Conservation (phyloP, 2,113 vertebrate species). For the Ellobius talpinus region DNA sequence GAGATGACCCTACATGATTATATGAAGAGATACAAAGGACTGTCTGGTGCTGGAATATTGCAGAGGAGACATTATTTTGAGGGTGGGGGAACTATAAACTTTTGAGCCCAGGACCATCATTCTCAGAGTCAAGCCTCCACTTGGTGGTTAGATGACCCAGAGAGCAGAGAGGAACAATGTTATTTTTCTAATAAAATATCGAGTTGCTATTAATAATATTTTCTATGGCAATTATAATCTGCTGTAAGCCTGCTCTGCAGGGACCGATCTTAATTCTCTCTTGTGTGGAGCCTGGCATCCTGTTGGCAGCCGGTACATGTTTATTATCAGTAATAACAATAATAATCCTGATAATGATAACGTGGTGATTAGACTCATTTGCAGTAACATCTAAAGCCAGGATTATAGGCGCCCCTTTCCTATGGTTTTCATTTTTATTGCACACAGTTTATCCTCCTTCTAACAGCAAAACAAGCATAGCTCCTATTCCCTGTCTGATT, state of each 20-base stretch:
- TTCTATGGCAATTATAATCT: constrained; percentile 67
- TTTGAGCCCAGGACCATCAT: background rate
- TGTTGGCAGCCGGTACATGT: constrained; percentile 61
- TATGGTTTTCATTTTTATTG: constrained; percentile 69
- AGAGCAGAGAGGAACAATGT: constrained; percentile 50
- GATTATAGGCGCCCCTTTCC: constrained; percentile 67
- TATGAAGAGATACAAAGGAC: background rate
- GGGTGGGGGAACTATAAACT: constrained; percentile 8
- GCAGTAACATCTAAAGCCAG: constrained; percentile 68
- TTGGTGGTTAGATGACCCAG: constrained; percentile 44
- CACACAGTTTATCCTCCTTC: constrained; percentile 77
- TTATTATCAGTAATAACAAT: constrained; percentile 73
- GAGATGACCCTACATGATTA: background rate
- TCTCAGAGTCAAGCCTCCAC: constrained; percentile 30
- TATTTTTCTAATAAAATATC: constrained; percentile 76
- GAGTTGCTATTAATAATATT: constrained; percentile 68
- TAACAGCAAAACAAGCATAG: constrained; percentile 81
- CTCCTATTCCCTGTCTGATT: constrained; percentile 81
- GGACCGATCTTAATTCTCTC: constrained; percentile 62
- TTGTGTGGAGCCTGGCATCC: constrained; percentile 47
- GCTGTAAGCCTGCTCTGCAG: constrained; percentile 60
- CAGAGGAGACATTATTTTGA: background rate
- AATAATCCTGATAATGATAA: constrained; percentile 72
- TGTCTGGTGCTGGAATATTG: background rate
- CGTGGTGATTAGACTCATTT: constrained; percentile 75